Percentiles rank a stretch among this genome's conserved stretches.
These are phyloP conservation scores for Cuniculus paca DNA, from an alignment of 2,797 vertebrate genomes.

Conservation along the genomic window DNA sequence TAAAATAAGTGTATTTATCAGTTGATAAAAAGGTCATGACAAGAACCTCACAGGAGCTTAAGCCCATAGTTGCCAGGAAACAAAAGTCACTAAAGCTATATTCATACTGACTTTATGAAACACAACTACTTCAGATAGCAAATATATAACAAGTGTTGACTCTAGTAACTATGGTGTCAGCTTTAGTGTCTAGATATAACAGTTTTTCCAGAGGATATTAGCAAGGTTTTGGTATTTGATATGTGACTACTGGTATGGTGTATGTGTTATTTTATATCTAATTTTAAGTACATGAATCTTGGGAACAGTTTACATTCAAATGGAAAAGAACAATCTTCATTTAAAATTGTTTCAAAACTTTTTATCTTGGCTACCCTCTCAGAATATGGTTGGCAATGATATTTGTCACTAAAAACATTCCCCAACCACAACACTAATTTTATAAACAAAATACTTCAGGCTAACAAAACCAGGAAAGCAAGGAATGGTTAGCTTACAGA, in stretches of 20 bases:
- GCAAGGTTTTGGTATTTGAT: background rate
- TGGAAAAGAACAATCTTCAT: background rate
- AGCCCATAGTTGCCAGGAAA: background rate
- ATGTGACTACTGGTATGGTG: background rate
- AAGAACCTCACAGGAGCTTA: background rate
- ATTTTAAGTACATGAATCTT: background rate
- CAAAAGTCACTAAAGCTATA: background rate
- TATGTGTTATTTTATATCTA: background rate
- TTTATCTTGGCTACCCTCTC: background rate
- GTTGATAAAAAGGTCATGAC: background rate
- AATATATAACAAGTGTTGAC: background rate
- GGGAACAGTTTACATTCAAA: background rate
- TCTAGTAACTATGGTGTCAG: background rate
- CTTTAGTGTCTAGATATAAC: background rate
- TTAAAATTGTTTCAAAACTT: background rate
- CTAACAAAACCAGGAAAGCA: background rate
- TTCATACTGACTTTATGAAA: background rate
- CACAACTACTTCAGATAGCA: background rate
- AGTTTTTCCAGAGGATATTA: background rate
- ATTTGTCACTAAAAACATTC: background rate
- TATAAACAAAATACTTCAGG: slow-evolving; percentile 26
- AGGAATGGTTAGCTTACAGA: background rate
- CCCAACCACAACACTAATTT: background rate
- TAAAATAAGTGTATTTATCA: background rate
- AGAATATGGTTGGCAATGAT: background rate